Evolutionary conservation across 2,797 vertebrate species (phyloP), one percentile per base, ranked within the genome.

Genomic region (Sebastes vulpes): DNA sequence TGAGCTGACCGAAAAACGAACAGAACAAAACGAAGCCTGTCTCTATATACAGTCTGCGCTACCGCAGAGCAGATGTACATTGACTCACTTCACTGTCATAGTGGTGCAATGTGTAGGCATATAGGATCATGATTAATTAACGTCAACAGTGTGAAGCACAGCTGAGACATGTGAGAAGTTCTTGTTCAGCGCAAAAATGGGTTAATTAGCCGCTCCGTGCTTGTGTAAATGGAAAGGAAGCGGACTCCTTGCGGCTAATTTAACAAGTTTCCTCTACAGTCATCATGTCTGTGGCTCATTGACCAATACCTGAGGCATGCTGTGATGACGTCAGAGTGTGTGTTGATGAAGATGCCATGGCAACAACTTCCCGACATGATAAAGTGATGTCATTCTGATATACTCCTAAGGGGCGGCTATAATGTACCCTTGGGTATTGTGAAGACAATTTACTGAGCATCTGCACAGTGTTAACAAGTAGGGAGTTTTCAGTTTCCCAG

Each of bases 251-350:
- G 79, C 4, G 69, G 83, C 84, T 73, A 25, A 50, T 76, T 91
- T 83, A 84, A 87, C 82, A 78, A 87, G 87, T 91, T 93, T 92
- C 82, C 90, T 80, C 71, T 35, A 67, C 50, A 82, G 85, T 91
- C 85, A 90, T 83, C 85, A 59, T 69, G 60, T 81, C 83, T 91
- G 90, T 86, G 90, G 87, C 79, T 81, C 58, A 63, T 11, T 84
- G 87, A 89, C 88, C 76, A 81, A 90, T 89, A 93, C 90, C 84
- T 90, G 88, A 83, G 77, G 82, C 79, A 74, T 65, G 60, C 72
- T 85, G 28, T 66, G 70, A 75, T 83, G 87, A 87, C 84, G 77
- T 74, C 81, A 87, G 32, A 20, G 78, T 60, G 67, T 74, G 71
- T 91, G 82, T 91, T 93, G 75, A 79, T 78, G 59, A 35, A 16